Base-by-base conservation (phyloP, 2,797 vertebrate species). In the Amphiprion clarkii region DNA sequence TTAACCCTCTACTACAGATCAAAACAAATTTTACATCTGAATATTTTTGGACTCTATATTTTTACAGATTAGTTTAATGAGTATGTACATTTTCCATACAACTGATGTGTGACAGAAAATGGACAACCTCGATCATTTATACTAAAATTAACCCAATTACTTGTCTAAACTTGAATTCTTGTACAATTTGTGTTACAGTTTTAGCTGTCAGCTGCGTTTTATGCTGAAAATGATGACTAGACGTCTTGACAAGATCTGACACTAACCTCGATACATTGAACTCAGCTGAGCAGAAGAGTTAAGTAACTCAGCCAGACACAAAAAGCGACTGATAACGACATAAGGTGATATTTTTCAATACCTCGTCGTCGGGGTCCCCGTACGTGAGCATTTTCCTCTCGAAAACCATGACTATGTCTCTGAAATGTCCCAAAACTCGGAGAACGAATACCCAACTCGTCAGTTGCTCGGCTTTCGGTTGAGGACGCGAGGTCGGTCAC, bases 401-500 rank as follows among this genome's bases (percentile, higher is more conserved):
- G 39, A 92, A 92, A 73, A 76, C 93, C 92, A 95, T 94, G 71
- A 53, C 81, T 62, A 31, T 5, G 3, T 5, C n/a, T 9, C 10
- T 27, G 5, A 72, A 89, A 65, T 60, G 48, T 9, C 12, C 19
- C 0, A n/a, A 66, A 42, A 33, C 0, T 12, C 14, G 0, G 0
- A 84, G 17, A 4, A 14, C 11, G 1, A 14, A 17, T 6, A 14
- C 29, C 59, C 2, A 2, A 5, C 0, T 6, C 0, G 0, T 2
- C 0, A 0, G 13, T 57, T 19, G 13, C 57, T 3, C 33, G 1
- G 46, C 29, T 65, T 0, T 0, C 33, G 14, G 63, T 67, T 44
- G 75, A 94, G 93, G 93, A 92, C 92, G 84, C 60, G 44, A 89
- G 91, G 91, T 91, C 92, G 83, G 85, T 90, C 90, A 92, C 75